Conservation (phyloP, 2,797 vertebrate genomes). For the Gymnothorax reevesii region DNA sequence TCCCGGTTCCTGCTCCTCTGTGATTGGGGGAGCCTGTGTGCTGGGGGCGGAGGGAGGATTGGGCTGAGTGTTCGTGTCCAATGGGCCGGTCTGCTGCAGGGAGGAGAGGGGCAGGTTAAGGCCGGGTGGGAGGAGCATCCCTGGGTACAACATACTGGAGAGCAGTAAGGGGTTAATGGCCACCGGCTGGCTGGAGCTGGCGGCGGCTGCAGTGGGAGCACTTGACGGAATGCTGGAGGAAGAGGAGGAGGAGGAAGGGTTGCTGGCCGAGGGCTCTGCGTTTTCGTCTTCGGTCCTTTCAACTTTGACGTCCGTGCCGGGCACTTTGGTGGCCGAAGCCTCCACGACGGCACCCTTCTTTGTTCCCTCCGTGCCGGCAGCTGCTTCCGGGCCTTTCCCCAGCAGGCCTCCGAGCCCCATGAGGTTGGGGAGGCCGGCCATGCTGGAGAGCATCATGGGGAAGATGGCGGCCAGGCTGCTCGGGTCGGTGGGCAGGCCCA, state of each 20-base stretch:
- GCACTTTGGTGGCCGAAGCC: conserved; percentile 41
- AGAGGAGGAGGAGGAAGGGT: conserved; percentile 73
- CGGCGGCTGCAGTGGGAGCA: conserved; percentile 74
- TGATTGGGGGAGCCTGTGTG: conserved; percentile 70
- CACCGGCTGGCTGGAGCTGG: conserved; percentile 79
- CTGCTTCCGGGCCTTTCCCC: conserved; percentile 75
- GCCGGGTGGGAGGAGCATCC: conserved; percentile 99
- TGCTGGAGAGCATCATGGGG: conserved; percentile 95
- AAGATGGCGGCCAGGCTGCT: conserved; percentile 92
- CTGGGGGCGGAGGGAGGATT: conserved; percentile 67
- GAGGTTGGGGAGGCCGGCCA: conserved; percentile 90
- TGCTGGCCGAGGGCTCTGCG: conserved; percentile 74
- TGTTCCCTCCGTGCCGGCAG: conserved; percentile 70
- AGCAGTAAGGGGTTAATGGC: conserved; percentile 95
- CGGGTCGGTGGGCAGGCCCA: conserved; percentile 85
- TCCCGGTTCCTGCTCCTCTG: conserved; percentile 61
- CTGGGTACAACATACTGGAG: conserved; percentile 98
- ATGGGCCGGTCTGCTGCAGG: conserved; percentile 74
- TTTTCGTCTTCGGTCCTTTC: conserved; percentile 93
- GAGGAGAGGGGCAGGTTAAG: conserved; percentile 96
- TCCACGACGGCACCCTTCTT: conserved; percentile 68
- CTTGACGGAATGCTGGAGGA: conserved; percentile 79
- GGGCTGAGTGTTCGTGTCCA: conserved; percentile 81
- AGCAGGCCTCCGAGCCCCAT: conserved; percentile 84
- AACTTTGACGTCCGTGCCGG: conserved; percentile 79